Evolutionary conservation across 2,888 invertebrate species (phyloP), one percentile per base, ranked within the genome.

Genomic region (Aromia moschata): DNA sequence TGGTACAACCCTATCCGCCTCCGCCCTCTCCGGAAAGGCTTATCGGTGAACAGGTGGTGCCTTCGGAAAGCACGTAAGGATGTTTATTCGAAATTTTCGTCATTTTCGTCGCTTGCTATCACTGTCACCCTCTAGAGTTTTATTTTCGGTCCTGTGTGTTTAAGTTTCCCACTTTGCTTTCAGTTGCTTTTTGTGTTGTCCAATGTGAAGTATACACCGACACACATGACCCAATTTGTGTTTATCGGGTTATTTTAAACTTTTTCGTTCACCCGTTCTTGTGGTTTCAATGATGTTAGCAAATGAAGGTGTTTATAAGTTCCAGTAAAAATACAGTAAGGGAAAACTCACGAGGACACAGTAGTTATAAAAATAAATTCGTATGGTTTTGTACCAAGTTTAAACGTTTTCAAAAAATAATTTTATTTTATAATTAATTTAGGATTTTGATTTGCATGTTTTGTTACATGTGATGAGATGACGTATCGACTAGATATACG

Each of bases 51-150:
- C 88, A 89, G 12, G 86, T 88, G 46, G 85, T 89, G 1, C 90
- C 91, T 0, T 89, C 90, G 0, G 90, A 91, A 78, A 89, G 91
- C 75, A 90, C 90, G 92, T 92, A 86, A 89, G 90, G 87, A 54
- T 17, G 40, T n/a, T 14, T 9, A 43, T 9, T 31, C n/a, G 1
- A 30, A 16, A 11, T 30, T 7, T 33, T 12, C 37, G 10, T 51
- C 17, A 40, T 16, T 40, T 25, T 40, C 40, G 41, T 40, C 36
- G 53, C 53, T 53, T 56, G 46, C 33, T 49, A 12, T 43, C 55
- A 33, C 36, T 14, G 47, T 7, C 56, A 33, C 38, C 36, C 33
- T 38, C n/a, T 47, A 9, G 1, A 25, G 15, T 4, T 43, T 25
- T 25, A 3, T 25, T 5, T 25, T 5, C 3, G 3, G 25, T 7